A percentile compares a stretch with the other conserved stretches of the same genome.
Conservation (phyloP, 2,113 vertebrate species). For the Sclerurus mexicanus region DNA sequence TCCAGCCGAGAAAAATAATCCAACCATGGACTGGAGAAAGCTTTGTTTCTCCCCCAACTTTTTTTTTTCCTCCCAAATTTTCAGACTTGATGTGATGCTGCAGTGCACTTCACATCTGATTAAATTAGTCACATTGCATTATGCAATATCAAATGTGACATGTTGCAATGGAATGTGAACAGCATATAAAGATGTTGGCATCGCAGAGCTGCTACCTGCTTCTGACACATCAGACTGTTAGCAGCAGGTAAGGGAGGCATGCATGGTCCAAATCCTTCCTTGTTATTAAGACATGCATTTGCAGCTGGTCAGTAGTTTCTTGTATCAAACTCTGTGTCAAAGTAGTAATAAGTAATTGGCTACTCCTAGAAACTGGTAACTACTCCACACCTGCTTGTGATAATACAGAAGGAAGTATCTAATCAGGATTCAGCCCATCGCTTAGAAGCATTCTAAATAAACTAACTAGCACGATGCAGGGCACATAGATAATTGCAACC, state of each 20-base stretch:
- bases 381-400: background rate
- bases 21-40: constrained; percentile 22
- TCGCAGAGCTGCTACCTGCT: background rate
- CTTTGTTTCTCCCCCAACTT: background rate
- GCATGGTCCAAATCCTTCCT: background rate
- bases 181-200: constrained; percentile 54
- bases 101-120: constrained; percentile 69
- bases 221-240: background rate
- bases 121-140: constrained; percentile 74
- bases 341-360: background rate
- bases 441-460: background rate
- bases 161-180: constrained; percentile 62
- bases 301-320: background rate
- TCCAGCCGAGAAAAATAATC: constrained; percentile 66
- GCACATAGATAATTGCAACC: background rate
- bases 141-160: constrained; percentile 63
- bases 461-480: background rate
- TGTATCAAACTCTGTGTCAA: background rate
- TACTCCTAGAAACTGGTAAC: background rate
- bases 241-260: background rate
- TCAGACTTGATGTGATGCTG: constrained; percentile 43
- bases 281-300: background rate
- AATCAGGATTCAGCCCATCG: background rate
- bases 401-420: background rate
- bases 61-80: background rate